Conservation (phyloP, 2,888 invertebrate species). For the Malthinus seriepunctatus region DNA sequence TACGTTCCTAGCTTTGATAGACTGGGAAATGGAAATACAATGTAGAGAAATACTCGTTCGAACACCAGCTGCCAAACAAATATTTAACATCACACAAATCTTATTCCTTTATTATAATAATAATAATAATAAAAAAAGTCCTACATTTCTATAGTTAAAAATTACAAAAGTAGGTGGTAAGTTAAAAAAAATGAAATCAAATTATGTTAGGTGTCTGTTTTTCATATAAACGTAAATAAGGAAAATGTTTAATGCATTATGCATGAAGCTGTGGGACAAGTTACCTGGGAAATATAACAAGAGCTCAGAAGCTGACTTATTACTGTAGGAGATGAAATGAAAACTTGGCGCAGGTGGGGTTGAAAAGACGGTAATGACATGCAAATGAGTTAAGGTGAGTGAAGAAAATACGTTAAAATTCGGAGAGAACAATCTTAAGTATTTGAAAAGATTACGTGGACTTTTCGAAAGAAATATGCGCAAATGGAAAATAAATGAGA, state of each 20-base stretch:
- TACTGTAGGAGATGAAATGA: slow-evolving; percentile 41
- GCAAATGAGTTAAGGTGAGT: slow-evolving; percentile 42
- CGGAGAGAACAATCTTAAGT: slow-evolving; percentile 34
- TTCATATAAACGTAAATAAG: slow-evolving; percentile 53
- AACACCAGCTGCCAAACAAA: slow-evolving; percentile 31
- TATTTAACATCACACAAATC: slow-evolving; percentile 29
- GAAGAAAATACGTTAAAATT: slow-evolving; percentile 30
- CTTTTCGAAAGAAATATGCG: slow-evolving; percentile 39
- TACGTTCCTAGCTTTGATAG: slow-evolving; percentile 34
- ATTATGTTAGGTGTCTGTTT: slow-evolving; percentile 52
- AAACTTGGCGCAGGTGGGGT: slow-evolving; percentile 44
- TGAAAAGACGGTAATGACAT: slow-evolving; percentile 44
- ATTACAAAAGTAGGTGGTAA: neutral
- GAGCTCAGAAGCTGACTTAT: slow-evolving; percentile 44
- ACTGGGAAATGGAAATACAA: slow-evolving; percentile 34
- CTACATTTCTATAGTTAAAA: neutral
- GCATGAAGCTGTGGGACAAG: slow-evolving; percentile 48
- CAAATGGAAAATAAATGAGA: slow-evolving; percentile 44
- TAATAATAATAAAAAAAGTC: neutral
- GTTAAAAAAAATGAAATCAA: slow-evolving; percentile 43
- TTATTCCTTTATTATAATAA: slow-evolving; percentile 23
- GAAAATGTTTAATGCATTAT: slow-evolving; percentile 55
- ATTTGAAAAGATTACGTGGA: slow-evolving; percentile 40
- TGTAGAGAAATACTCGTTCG: slow-evolving; percentile 18
- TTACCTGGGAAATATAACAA: slow-evolving; percentile 48